Evolutionary conservation across 1,140 invertebrate species (phyloP).

Genomic region (Micrasema longulum): DNA sequence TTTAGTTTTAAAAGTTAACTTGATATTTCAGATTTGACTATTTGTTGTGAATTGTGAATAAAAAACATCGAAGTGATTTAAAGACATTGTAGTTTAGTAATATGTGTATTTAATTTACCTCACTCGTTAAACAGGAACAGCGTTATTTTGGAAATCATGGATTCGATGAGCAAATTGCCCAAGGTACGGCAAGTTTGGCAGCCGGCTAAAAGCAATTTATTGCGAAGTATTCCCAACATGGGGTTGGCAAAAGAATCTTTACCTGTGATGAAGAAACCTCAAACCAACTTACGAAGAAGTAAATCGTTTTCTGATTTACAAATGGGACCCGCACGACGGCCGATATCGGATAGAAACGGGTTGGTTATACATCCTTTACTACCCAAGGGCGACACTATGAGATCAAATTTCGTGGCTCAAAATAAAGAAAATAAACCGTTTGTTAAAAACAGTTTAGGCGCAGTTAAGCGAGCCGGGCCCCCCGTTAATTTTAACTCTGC

Average conservation of each 20-base stretch:
- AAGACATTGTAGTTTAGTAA: neutral
- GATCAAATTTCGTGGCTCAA: slow-evolving; percentile 8
- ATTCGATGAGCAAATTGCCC: slow-evolving; percentile 37
- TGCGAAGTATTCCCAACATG: slow-evolving; percentile 17
- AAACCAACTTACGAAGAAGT: slow-evolving; percentile 39
- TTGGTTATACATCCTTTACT: slow-evolving; percentile 36
- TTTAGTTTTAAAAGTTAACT: slow-evolving; percentile 10
- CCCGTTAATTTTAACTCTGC: neutral
- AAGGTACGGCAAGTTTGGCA: slow-evolving; percentile 37
- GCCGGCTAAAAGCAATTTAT: slow-evolving; percentile 37
- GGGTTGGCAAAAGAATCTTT: slow-evolving; percentile 15
- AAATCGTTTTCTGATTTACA: slow-evolving; percentile 46
- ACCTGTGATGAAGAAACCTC: slow-evolving; percentile 11
- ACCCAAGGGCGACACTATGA: slow-evolving; percentile 22
- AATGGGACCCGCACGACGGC: slow-evolving; percentile 28
- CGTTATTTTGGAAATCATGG: slow-evolving; percentile 19
- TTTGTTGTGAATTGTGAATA: neutral
- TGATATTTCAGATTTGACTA: neutral
- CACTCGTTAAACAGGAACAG: neutral
- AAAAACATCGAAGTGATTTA: slow-evolving; percentile 4
- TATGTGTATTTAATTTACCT: slow-evolving; percentile 12
- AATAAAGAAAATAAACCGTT: slow-evolving; percentile 47
- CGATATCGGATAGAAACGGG: slow-evolving; percentile 45
- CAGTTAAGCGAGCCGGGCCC: slow-evolving; percentile 25
- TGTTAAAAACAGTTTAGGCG: neutral